Evolutionary conservation across 1,140 invertebrate genomes (phyloP).

Genomic region (Neodiprion lecontei): DNA sequence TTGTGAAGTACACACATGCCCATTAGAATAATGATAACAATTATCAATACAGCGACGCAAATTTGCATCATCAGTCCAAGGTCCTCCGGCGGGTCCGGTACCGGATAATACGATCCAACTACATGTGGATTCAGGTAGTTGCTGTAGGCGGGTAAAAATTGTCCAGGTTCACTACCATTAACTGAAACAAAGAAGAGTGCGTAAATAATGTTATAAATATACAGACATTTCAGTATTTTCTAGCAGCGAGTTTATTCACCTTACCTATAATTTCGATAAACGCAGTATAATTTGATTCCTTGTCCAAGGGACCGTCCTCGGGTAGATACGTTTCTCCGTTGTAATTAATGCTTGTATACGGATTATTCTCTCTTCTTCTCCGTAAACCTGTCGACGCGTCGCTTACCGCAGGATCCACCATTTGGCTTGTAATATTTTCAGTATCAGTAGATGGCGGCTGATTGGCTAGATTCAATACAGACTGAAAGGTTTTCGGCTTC

Average conservation of each 20-base stretch:
- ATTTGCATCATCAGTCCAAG: conserved; percentile 58
- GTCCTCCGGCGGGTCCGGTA: conserved; percentile 36
- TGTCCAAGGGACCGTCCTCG: conserved; percentile 76
- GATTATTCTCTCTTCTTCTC: conserved; percentile 43
- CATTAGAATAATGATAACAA: conserved; percentile 71
- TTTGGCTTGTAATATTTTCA: conserved; percentile 13
- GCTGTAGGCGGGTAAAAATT: conserved; percentile 52
- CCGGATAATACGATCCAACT: conserved; percentile 49
- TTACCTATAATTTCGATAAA: conserved; percentile 83
- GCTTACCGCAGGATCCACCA: conserved; percentile 31
- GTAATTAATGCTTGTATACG: background rate
- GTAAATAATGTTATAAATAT: background rate
- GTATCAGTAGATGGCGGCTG: conserved; percentile 20
- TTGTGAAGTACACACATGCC: conserved; percentile 75
- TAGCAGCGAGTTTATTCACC: conserved; percentile 20
- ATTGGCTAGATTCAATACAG: conserved; percentile 41
- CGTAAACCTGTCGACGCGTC: conserved; percentile 25
- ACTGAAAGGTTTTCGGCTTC: conserved; percentile 54
- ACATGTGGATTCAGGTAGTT: conserved; percentile 52
- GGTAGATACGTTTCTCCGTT: conserved; percentile 41
- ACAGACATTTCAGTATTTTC: background rate
- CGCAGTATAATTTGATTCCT: conserved; percentile 79
- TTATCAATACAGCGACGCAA: conserved; percentile 68
- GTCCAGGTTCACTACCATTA: conserved; percentile 40
- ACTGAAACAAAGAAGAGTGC: conserved; percentile 40